phyloP scores from a whole-genome alignment of 1,140 invertebrate species.

The Brachionus rubens region DNA sequence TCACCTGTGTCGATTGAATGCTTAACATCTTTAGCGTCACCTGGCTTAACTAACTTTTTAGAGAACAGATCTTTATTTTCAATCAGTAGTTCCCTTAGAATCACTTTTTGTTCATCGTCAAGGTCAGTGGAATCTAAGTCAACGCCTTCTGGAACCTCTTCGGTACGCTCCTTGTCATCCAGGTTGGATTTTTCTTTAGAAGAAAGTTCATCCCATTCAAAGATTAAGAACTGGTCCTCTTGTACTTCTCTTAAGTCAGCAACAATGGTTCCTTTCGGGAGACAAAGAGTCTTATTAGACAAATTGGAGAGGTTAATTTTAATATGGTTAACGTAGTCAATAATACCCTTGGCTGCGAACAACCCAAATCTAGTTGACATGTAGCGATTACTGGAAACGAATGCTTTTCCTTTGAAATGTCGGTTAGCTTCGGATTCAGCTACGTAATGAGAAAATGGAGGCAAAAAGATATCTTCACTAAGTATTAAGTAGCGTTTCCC shows the following conservation, averaged over 20 bases:
- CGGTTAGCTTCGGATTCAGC: neutral
- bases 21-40: neutral
- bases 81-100: neutral
- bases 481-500: neutral
- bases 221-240: neutral
- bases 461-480: neutral
- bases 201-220: neutral
- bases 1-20: constrained; percentile 2
- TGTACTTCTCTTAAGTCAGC: neutral
- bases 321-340: neutral
- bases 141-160: no score
- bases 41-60: neutral
- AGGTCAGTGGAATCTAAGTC: neutral
- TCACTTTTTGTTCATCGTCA: neutral
- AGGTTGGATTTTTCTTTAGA: neutral
- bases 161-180: no score
- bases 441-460: neutral
- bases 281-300: neutral
- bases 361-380: neutral
- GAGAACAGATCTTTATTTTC: neutral
- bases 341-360: neutral
- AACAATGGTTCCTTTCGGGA: neutral
- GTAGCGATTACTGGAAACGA: neutral
- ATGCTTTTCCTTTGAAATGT: neutral
- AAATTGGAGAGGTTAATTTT: neutral